These are phyloP conservation scores for Drosophila meridiana DNA, from an alignment of 2,888 invertebrate species.

Conservation along the genomic window DNA sequence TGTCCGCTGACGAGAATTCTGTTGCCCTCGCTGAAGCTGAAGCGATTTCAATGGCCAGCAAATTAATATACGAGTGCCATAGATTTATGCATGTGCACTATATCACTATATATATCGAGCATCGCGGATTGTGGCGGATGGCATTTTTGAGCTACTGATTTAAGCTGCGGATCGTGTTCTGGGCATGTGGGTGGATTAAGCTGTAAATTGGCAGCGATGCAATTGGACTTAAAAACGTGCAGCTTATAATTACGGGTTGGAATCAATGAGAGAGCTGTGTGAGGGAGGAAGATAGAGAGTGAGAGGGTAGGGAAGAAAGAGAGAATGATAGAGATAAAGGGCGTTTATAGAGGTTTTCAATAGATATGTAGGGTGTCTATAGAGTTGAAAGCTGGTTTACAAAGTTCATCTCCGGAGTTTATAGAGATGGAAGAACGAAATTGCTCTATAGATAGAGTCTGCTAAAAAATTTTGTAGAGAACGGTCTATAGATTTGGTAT, in stretches of 20 bases:
- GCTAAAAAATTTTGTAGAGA: too few relatives aligned
- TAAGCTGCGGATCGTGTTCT: slow-evolving; percentile 24
- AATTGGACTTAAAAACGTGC: neutral
- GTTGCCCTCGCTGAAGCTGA: slow-evolving; percentile 1
- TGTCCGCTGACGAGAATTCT: slow-evolving; percentile 3
- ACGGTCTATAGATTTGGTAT: too few relatives aligned
- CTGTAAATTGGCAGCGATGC: slow-evolving; percentile 23
- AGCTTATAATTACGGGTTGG: neutral
- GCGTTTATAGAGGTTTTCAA: too few relatives aligned
- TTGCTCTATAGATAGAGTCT: too few relatives aligned
- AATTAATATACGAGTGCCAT: slow-evolving; percentile 35
- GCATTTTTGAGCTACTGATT: slow-evolving; percentile 1
- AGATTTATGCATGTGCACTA: slow-evolving; percentile 4
- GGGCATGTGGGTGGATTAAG: slow-evolving; percentile 23
- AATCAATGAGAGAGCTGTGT: neutral
- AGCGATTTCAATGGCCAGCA: slow-evolving; percentile 28
- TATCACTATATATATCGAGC: slow-evolving; percentile 4
- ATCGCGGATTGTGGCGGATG: slow-evolving; percentile 16
- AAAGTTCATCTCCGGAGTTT: neutral
- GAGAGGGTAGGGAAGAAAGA: neutral
- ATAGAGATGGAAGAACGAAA: neutral
- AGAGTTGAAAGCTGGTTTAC: neutral
- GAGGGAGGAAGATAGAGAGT: neutral
- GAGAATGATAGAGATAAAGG: neutral
- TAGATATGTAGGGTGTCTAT: neutral